Evolutionary conservation across 2,888 invertebrate species (phyloP), one percentile per base, ranked within the genome.

Genomic region (Loripinus fragilis): DNA sequence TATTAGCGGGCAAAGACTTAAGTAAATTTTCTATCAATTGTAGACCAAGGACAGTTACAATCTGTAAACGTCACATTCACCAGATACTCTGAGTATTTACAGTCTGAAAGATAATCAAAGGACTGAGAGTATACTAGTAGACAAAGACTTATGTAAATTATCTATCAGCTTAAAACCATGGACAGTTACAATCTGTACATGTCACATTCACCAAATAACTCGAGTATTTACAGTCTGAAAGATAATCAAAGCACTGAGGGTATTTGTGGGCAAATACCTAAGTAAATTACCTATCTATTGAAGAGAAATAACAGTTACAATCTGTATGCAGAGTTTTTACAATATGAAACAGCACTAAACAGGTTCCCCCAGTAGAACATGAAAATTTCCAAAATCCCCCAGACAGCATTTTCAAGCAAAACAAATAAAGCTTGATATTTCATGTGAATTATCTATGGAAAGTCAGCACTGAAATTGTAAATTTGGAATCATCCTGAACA

Each of bases 41-140:
- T 68, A 17, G 12, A 67, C 80, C 80, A 81, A 1, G 52, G 75
- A 75, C 81, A 81, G 23, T 33, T 20, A 67, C 70, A 70, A 7
- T n/a, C 50, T 30, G 17, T 1, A 52, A 50, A 70, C 1, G 10
- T 12, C 2, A 50, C 70, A 35, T 5, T 20, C 8, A 50, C 35
- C 7, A 52, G n/a, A 17, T 52, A 52, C 52, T 70, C 20, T 15
- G 45, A 30, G 0, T 17, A 3, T 2, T 20, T 10, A 70, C 70
- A 70, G n/a, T 70, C 70, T 70, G 38, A 3, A 70, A 68, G 38
- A 38, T 25, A 2, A 48, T 7, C 2, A 52, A 45, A 45, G 15
- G 8, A 45, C 2, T 20, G 45, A 45, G n/a, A n/a, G n/a, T n/a
- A n/a, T n/a, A n/a, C n/a, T n/a, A n/a, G n/a, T n/a, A n/a, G n/a